Evolutionary conservation across 2,113 vertebrate genomes (phyloP).

Genomic region (Cyanistes caeruleus): DNA sequence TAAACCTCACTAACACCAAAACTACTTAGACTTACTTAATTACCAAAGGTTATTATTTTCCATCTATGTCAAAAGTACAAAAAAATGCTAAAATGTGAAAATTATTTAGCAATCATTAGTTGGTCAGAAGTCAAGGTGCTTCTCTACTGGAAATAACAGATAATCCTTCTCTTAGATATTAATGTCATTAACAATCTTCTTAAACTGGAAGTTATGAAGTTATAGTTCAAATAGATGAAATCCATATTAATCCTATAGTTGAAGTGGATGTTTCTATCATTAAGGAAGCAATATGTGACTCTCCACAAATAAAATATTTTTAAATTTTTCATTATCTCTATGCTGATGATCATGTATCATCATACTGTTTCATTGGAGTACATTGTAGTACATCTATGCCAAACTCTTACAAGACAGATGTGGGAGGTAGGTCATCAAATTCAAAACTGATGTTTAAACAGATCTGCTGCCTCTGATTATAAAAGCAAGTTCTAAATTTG

Average conservation of each 20-base stretch:
- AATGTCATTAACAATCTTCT: background rate
- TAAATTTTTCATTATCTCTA: background rate
- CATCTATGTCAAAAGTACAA: background rate
- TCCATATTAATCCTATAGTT: background rate
- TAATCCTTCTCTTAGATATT: background rate
- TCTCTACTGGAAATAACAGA: background rate
- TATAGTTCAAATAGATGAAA: background rate
- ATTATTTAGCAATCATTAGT: background rate
- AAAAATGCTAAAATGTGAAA: background rate
- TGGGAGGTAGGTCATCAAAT: background rate
- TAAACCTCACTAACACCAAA: background rate
- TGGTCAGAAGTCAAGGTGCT: background rate
- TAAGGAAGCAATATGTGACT: background rate
- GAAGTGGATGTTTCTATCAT: background rate
- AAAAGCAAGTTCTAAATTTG: background rate
- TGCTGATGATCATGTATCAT: background rate
- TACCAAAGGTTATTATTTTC: background rate
- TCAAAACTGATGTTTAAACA: background rate
- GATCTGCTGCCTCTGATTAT: background rate
- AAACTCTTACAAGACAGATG: background rate
- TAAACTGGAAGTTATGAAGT: background rate
- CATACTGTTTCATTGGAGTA: background rate
- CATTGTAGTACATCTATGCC: background rate
- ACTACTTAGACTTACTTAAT: background rate
- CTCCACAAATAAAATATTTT: background rate